These are phyloP conservation scores for Sebastes variabilis DNA, from an alignment of 2,797 vertebrate genomes.

Conservation along the genomic window DNA sequence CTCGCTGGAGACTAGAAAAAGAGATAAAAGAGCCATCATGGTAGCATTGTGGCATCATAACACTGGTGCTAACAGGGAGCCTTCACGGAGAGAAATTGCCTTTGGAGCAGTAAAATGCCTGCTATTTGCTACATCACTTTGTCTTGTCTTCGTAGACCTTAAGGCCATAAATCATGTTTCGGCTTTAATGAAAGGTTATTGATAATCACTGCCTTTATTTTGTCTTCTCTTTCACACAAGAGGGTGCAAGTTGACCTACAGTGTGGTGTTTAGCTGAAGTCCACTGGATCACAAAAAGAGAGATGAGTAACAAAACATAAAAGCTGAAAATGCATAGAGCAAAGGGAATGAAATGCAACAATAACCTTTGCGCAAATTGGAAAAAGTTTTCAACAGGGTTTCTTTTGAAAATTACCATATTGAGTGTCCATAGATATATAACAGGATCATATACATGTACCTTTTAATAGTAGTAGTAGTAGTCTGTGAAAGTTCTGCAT, in stretches of 20 bases:
- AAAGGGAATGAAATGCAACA: not conserved
- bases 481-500: no score
- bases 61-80: slow-evolving; percentile 37
- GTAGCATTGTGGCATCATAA: slow-evolving; percentile 56
- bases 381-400: not conserved
- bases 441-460: no score
- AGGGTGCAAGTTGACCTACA: not conserved
- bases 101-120: slow-evolving; percentile 20
- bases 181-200: slow-evolving; percentile 63
- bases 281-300: not conserved
- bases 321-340: not conserved
- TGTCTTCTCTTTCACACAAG: not conserved
- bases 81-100: slow-evolving; percentile 64
- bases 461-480: no score
- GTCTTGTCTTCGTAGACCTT: slow-evolving; percentile 27
- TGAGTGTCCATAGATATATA: no score
- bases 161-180: slow-evolving; percentile 49
- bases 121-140: slow-evolving; percentile 42
- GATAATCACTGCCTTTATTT: slow-evolving; percentile 38
- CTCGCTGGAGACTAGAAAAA: slow-evolving; percentile 36
- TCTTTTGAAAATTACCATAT: no score
- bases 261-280: not conserved
- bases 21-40: slow-evolving; percentile 61
- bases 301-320: not conserved
- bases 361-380: not conserved